Conservation (phyloP, 1,140 invertebrate genomes). For the Anoplolepis gracilipes region DNA sequence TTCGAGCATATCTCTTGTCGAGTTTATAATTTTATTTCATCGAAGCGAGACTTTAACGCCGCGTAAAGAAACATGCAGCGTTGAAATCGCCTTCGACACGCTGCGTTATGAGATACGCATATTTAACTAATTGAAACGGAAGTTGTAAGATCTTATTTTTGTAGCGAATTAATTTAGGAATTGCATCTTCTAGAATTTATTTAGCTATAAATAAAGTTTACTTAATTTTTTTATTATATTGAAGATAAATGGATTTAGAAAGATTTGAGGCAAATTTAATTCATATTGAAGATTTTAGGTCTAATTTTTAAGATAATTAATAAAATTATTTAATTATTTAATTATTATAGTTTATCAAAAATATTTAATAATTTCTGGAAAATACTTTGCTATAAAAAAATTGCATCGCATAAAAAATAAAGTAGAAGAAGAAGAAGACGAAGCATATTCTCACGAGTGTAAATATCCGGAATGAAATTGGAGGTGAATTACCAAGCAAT, state of each 20-base stretch:
- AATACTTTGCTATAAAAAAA: neutral
- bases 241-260: neutral
- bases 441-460: neutral
- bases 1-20: conserved; percentile 5
- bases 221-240: neutral
- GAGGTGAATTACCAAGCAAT: neutral
- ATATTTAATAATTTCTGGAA: neutral
- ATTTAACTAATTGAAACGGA: conserved; percentile 30
- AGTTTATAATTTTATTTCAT: conserved; percentile 24
- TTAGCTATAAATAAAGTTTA: neutral
- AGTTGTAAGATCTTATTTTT: neutral
- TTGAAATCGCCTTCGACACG: neutral
- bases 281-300: neutral
- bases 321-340: neutral
- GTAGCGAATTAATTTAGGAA: neutral
- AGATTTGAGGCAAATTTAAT: neutral
- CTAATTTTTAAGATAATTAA: too few relatives aligned
- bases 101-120: conserved; percentile 29
- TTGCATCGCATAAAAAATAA: neutral
- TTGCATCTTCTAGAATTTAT: neutral
- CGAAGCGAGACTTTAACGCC: conserved; percentile 35
- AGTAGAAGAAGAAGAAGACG: neutral
- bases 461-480: conserved; percentile 22
- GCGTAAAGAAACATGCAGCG: neutral
- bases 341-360: neutral